Conservation (phyloP, 2,797 vertebrate species). For the Tragelaphus oryx region DNA sequence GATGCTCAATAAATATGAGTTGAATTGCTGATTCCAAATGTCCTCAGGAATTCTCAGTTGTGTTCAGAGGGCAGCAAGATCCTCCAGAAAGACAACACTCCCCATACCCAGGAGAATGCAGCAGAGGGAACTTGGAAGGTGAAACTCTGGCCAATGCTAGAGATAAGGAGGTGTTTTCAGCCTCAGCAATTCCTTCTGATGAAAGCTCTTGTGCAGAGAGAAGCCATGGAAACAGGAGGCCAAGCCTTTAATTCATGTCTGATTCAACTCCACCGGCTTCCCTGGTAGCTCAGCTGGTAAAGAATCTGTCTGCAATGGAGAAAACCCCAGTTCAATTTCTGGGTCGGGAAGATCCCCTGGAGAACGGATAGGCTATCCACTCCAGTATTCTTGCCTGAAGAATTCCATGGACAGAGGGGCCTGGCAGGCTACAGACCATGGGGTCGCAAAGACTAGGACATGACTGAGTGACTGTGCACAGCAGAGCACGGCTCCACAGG, state of each 20-base stretch:
- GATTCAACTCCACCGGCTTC: not conserved
- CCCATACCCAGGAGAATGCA: not conserved
- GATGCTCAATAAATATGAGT: not conserved
- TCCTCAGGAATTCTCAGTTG: not conserved
- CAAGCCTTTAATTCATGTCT: not conserved
- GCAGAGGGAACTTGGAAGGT: not conserved
- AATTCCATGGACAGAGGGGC: not conserved
- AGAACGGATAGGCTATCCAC: not conserved
- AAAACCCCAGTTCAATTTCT: not conserved
- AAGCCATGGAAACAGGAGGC: not conserved
- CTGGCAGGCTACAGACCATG: not conserved
- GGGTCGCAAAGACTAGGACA: not conserved
- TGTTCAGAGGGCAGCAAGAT: not conserved
- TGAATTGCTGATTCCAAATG: not conserved
- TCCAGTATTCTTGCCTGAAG: not conserved
- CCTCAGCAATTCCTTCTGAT: not conserved
- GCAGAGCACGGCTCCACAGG: not conserved
- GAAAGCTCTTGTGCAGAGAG: not conserved
- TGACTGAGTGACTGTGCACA: not conserved
- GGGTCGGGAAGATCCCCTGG: not conserved
- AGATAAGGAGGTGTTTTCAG: not conserved
- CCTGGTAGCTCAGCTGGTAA: not conserved
- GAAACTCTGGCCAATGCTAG: not conserved
- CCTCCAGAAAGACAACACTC: not conserved
- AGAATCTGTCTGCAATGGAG: not conserved